A percentile compares a stretch with the other conserved stretches of the same genome.
phyloP scores from a whole-genome alignment of 2,113 vertebrate species.

The Spea multiplicata region DNA sequence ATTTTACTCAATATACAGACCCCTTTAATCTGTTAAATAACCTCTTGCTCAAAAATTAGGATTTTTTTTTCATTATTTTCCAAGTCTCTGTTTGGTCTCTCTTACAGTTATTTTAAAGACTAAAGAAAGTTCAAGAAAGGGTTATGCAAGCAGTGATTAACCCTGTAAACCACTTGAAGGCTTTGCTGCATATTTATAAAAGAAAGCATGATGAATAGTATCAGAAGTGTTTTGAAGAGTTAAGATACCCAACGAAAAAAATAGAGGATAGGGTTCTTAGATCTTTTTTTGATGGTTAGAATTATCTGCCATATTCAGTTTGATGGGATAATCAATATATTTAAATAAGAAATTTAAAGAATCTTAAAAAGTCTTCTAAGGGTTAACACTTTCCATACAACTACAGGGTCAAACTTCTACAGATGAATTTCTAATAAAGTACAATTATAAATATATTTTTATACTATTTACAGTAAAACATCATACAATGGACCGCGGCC shows the following conservation, averaged over 20 bases:
- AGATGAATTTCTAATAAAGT: too few relatives aligned
- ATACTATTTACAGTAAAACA: too few relatives aligned
- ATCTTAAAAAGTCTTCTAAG: too few relatives aligned
- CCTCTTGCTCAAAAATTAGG: conserved; percentile 33
- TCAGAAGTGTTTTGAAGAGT: conserved; percentile 27
- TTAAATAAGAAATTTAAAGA: too few relatives aligned
- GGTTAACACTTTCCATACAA: too few relatives aligned
- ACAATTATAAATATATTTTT: too few relatives aligned
- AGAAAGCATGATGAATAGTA: conserved; percentile 52
- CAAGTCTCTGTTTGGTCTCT: conserved; percentile 70
- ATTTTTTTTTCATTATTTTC: conserved; percentile 16
- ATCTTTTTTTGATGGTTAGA: conserved; percentile 6
- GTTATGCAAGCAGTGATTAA: conserved; percentile 71
- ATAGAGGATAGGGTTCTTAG: neutral
- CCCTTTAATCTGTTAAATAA: conserved; percentile 23
- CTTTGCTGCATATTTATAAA: conserved; percentile 54
- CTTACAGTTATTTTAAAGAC: conserved; percentile 68
- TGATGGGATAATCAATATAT: too few relatives aligned
- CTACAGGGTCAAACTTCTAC: too few relatives aligned
- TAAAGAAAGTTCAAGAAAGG: conserved; percentile 68
- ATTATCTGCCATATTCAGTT: neutral
- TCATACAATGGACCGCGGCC: too few relatives aligned
- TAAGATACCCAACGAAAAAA: neutral
- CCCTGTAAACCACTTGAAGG: conserved; percentile 35
- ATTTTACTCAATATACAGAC: neutral